These are phyloP conservation scores for Latrodectus hesperus DNA, from an alignment of 2,888 invertebrate genomes.

Conservation along the genomic window DNA sequence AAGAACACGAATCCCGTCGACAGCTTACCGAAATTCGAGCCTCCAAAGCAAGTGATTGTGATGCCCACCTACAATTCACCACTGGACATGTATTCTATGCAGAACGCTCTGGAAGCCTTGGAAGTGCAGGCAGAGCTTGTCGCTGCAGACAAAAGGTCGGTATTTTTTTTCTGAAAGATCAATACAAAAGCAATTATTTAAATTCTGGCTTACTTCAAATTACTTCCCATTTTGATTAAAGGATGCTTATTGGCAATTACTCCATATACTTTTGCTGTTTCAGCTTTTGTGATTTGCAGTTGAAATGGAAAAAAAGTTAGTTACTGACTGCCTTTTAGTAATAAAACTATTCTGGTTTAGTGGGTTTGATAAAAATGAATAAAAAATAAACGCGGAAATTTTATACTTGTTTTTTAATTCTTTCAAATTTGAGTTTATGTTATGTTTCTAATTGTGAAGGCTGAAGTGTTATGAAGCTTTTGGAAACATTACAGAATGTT, in stretches of 20 bases:
- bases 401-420: too few species aligned
- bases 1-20: slow-evolving; percentile 74
- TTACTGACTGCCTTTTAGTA: background rate
- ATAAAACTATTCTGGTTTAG: background rate
- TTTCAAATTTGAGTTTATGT: too few species aligned
- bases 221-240: background rate
- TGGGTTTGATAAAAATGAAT: too few species aligned
- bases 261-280: background rate
- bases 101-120: slow-evolving; percentile 73
- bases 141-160: slow-evolving; percentile 62
- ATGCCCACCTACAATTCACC: slow-evolving; percentile 74
- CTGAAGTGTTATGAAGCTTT: too few species aligned
- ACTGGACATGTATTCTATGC: slow-evolving; percentile 73
- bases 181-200: background rate
- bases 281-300: background rate
- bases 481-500: too few species aligned
- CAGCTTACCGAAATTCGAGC: slow-evolving; percentile 71
- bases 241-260: background rate
- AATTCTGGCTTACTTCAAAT: background rate
- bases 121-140: slow-evolving; percentile 71
- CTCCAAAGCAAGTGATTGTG: slow-evolving; percentile 74
- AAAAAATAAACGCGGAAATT: too few species aligned
- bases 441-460: too few species aligned
- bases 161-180: background rate
- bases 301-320: background rate